Conservation (phyloP, 2,888 invertebrate species). For the Sinodicranocentrus sp. region DNA sequence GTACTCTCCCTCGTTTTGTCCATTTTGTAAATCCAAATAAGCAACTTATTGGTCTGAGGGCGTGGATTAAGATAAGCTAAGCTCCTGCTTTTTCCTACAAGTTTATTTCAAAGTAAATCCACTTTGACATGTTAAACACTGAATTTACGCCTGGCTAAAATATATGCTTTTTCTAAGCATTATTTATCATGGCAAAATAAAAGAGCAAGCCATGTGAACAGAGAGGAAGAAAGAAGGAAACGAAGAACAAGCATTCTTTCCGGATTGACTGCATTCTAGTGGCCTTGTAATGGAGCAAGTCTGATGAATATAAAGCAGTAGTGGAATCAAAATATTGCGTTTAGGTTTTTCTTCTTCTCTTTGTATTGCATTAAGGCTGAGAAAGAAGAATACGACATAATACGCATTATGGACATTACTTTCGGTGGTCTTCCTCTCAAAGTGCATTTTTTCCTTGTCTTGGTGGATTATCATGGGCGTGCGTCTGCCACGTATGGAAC, state of each 20-base stretch:
- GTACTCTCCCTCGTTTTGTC: background rate
- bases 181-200: background rate
- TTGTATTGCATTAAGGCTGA: too few species aligned
- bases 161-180: background rate
- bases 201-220: background rate
- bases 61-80: constrained; percentile 59
- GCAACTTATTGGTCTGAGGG: constrained; percentile 59
- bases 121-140: constrained; percentile 51
- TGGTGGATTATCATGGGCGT: constrained; percentile 37
- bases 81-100: constrained; percentile 25
- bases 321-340: constrained; percentile 43
- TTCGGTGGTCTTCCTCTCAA: background rate
- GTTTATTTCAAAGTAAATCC: constrained; percentile 46
- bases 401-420: background rate
- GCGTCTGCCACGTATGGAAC: background rate
- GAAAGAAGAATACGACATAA: constrained; percentile 16
- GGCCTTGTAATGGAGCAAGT: constrained; percentile 21
- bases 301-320: background rate
- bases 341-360: background rate
- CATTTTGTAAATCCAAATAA: constrained; percentile 37
- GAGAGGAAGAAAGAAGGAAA: background rate
- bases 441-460: constrained; percentile 3
- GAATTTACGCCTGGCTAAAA: constrained; percentile 28
- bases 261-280: background rate
- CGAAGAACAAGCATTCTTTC: background rate